Percentiles rank a stretch among this genome's conserved stretches.
phyloP scores from a whole-genome alignment of 2,888 invertebrate species.

The Shargacucullia verbasci region DNA sequence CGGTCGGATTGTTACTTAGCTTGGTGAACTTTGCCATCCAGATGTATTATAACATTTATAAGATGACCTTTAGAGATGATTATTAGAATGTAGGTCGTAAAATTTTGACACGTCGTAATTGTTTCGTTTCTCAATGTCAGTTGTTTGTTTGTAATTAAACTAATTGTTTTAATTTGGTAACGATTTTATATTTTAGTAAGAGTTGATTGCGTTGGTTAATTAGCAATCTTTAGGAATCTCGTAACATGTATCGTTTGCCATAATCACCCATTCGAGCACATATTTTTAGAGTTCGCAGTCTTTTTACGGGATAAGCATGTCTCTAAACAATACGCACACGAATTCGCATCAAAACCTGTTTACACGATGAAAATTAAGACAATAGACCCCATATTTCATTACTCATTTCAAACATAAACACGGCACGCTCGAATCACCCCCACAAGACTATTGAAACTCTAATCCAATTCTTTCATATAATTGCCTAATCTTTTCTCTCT shows the following conservation, averaged over 20 bases:
- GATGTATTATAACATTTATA: constrained; percentile 46
- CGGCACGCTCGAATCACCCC: constrained; percentile 46
- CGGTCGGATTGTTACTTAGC: constrained; percentile 44
- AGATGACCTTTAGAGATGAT: constrained; percentile 56
- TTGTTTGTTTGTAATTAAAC: constrained; percentile 50
- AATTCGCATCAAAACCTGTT: no score
- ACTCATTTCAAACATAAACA: constrained; percentile 26
- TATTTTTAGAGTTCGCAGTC: no score
- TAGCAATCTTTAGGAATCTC: constrained; percentile 9
- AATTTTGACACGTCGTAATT: constrained; percentile 55
- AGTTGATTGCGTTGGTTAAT: constrained; percentile 47
- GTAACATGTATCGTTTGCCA: no score
- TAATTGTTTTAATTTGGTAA: constrained; percentile 55
- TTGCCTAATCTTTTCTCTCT: constrained; percentile 81
- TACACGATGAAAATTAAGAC: no score
- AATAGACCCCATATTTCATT: no score
- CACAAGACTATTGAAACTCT: constrained; percentile 59
- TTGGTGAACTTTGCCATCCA: constrained; percentile 54
- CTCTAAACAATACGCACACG: no score
- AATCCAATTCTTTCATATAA: constrained; percentile 79
- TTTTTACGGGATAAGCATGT: no score
- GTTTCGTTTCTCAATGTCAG: constrained; percentile 48
- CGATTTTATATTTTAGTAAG: constrained; percentile 41
- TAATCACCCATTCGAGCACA: no score
- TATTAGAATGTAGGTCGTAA: constrained; percentile 47